A percentile compares a stretch with the other conserved stretches of the same genome.
These are phyloP conservation scores for Suncus etruscus DNA, from an alignment of 2,113 vertebrate species.

Conservation along the genomic window DNA sequence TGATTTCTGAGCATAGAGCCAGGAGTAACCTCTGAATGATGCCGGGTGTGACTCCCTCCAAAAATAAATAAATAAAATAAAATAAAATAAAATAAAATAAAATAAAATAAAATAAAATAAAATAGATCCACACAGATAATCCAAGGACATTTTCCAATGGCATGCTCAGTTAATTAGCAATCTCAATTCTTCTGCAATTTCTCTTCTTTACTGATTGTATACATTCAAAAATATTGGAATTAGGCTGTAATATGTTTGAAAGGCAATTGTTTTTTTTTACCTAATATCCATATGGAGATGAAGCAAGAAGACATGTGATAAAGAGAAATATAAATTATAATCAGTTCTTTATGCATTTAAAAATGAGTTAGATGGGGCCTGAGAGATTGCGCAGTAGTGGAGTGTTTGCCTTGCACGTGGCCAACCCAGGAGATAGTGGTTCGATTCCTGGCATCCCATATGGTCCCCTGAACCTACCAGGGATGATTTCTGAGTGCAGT, in stretches of 20 bases:
- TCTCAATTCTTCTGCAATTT: background rate
- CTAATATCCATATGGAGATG: background rate
- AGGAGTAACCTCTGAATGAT: too few species aligned
- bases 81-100: too few species aligned
- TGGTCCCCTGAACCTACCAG: too few species aligned
- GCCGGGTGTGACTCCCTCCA: too few species aligned
- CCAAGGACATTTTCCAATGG: background rate
- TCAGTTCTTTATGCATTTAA: background rate
- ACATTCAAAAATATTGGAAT: background rate
- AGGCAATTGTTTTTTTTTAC: background rate
- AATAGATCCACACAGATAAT: background rate
- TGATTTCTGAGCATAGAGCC: too few species aligned
- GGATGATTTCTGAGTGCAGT: too few species aligned
- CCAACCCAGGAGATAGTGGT: too few species aligned
- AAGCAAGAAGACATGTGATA: background rate
- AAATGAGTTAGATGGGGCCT: background rate
- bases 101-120: too few species aligned
- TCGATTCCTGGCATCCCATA: too few species aligned
- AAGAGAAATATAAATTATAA: conserved; percentile 14
- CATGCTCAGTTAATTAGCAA: background rate
- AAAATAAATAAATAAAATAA: too few species aligned
- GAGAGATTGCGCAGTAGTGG: too few species aligned
- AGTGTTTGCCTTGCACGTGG: too few species aligned
- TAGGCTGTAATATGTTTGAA: background rate
- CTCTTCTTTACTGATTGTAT: background rate